A percentile compares a stretch with the other conserved stretches of the same genome.
These are phyloP conservation scores for Telmatherina bonti DNA, from an alignment of 2,797 vertebrate species.

Conservation along the genomic window DNA sequence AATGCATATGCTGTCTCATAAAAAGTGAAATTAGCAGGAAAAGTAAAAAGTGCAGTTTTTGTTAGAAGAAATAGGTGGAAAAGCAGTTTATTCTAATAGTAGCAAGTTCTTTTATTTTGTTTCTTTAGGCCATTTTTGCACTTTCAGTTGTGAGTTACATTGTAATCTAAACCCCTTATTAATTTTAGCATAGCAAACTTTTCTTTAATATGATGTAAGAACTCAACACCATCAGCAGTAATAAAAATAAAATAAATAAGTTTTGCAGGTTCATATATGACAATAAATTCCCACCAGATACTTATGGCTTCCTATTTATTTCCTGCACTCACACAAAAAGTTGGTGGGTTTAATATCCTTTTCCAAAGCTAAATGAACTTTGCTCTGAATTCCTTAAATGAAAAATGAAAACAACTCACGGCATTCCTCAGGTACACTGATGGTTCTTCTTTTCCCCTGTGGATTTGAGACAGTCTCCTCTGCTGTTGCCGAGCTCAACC, in stretches of 20 bases:
- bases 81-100: neutral
- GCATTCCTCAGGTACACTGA: conserved; percentile 86
- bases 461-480: conserved; percentile 57
- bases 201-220: too few species aligned
- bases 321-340: neutral
- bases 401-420: conserved; percentile 79
- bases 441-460: conserved; percentile 80
- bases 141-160: neutral
- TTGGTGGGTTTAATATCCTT: neutral
- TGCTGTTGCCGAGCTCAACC: conserved; percentile 19
- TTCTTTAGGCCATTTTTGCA: neutral
- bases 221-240: too few species aligned
- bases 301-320: too few species aligned
- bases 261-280: conserved; percentile 1
- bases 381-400: neutral
- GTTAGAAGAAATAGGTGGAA: neutral
- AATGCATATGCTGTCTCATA: neutral
- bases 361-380: neutral
- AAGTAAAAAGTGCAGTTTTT: neutral
- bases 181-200: neutral
- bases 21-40: neutral
- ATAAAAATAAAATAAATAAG: neutral
- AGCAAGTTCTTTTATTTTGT: neutral
- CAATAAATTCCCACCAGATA: neutral
- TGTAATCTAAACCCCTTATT: neutral